phyloP scores from a whole-genome alignment of 2,797 vertebrate genomes.

The Corythornis leucogaster region DNA sequence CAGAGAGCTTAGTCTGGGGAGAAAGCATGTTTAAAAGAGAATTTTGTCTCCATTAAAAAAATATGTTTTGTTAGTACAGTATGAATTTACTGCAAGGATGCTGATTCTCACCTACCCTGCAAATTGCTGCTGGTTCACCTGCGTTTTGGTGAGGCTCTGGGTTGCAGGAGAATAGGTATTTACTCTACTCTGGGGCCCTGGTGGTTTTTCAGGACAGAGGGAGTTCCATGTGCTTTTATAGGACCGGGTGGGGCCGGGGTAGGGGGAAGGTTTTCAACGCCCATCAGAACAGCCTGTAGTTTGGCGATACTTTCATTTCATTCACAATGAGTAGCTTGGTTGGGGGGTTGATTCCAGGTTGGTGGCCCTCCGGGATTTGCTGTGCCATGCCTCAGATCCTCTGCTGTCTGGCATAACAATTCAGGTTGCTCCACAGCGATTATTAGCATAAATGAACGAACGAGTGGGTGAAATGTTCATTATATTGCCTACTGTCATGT shows the following conservation, averaged over 20 bases:
- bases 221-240: not conserved
- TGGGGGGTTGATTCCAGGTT: conserved; percentile 1
- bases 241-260: not conserved
- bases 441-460: conserved; percentile 50
- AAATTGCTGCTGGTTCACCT: not conserved
- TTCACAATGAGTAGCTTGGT: not conserved
- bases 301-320: not conserved
- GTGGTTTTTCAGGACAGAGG: not conserved
- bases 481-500: conserved; percentile 67
- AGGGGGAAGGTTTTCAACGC: not conserved
- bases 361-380: conserved; percentile 24
- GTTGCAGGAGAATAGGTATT: not conserved
- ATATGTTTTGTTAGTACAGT: not conserved
- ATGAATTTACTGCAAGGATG: not conserved
- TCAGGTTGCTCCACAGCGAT: conserved; percentile 24
- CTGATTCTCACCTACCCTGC: not conserved
- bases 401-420: conserved; percentile 42
- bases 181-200: not conserved
- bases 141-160: not conserved
- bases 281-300: not conserved
- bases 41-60: not conserved
- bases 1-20: not conserved
- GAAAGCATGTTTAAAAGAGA: not conserved
- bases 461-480: conserved; percentile 59
- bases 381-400: not conserved